Conservation (phyloP, 2,797 vertebrate species). For the Smutsia gigantea region DNA sequence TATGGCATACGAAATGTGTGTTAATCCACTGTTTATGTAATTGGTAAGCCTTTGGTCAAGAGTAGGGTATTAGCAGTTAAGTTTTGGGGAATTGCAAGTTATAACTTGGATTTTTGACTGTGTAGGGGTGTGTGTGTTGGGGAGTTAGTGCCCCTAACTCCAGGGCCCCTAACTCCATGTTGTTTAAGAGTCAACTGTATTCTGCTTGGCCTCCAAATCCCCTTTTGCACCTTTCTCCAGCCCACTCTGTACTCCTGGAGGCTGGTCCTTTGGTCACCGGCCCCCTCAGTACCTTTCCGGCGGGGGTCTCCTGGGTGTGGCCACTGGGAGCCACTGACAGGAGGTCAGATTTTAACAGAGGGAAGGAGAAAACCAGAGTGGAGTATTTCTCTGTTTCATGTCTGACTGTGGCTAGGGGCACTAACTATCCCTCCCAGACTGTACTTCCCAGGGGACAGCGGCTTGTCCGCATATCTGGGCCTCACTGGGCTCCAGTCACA, state of each 20-base stretch:
- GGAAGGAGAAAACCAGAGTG: not conserved
- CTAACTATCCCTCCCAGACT: not conserved
- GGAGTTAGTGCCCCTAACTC: too few relatives aligned
- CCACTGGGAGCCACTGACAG: not conserved
- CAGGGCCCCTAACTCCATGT: too few relatives aligned
- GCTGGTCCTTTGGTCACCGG: not conserved
- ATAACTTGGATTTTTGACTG: too few relatives aligned
- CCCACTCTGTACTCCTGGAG: not conserved
- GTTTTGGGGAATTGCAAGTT: too few relatives aligned
- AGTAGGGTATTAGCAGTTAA: too few relatives aligned
- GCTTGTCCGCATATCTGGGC: not conserved
- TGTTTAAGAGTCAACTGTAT: not conserved
- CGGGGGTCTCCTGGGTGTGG: accelerated
- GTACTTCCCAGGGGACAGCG: not conserved
- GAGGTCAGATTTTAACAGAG: not conserved
- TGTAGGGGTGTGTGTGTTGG: too few relatives aligned
- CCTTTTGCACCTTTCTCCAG: not conserved
- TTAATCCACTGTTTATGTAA: too few relatives aligned
- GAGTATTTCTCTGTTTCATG: not conserved
- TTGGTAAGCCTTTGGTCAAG: too few relatives aligned
- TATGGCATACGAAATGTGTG: too few relatives aligned
- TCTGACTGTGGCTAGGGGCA: not conserved
- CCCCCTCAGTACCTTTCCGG: not conserved
- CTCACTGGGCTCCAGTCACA: not conserved
- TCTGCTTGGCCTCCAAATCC: not conserved